phyloP scores from a whole-genome alignment of 2,888 invertebrate species.

The Agrilus mali region DNA sequence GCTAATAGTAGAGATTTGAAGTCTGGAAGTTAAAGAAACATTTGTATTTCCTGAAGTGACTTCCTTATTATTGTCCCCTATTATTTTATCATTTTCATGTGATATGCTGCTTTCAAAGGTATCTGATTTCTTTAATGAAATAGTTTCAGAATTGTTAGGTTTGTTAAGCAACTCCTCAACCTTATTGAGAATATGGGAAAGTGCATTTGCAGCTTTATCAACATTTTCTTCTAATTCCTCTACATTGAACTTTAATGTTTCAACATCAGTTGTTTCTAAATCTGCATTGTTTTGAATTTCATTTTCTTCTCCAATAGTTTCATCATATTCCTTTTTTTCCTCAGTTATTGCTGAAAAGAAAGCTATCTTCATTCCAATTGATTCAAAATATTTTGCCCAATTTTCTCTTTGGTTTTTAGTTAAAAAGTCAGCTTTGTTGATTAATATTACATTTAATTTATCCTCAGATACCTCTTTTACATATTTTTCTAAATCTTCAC shows the following conservation, averaged over 20 bases:
- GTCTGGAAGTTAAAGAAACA: too few species aligned
- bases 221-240: conserved; percentile 41
- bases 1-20: background rate
- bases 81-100: conserved; percentile 1
- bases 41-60: background rate
- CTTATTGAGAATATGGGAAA: conserved; percentile 41
- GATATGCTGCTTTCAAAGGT: conserved; percentile 5
- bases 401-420: conserved; percentile 62
- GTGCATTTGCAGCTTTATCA: conserved; percentile 40
- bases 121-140: conserved; percentile 5
- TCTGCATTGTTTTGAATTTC: conserved; percentile 13
- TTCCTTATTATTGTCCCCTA: background rate
- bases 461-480: conserved; percentile 59
- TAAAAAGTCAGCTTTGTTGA: conserved; percentile 94
- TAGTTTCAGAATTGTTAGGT: conserved; percentile 1
- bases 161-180: conserved; percentile 27
- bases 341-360: conserved; percentile 82
- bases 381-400: conserved; percentile 80
- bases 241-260: conserved; percentile 39
- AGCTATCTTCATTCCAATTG: conserved; percentile 54
- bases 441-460: conserved; percentile 70
- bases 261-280: conserved; percentile 14
- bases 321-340: conserved; percentile 33
- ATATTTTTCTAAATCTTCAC: conserved; percentile 81
- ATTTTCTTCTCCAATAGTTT: conserved; percentile 10